Evolutionary conservation across 23 tunicate genomes (phyloP).

Genomic region (Styela clava): DNA sequence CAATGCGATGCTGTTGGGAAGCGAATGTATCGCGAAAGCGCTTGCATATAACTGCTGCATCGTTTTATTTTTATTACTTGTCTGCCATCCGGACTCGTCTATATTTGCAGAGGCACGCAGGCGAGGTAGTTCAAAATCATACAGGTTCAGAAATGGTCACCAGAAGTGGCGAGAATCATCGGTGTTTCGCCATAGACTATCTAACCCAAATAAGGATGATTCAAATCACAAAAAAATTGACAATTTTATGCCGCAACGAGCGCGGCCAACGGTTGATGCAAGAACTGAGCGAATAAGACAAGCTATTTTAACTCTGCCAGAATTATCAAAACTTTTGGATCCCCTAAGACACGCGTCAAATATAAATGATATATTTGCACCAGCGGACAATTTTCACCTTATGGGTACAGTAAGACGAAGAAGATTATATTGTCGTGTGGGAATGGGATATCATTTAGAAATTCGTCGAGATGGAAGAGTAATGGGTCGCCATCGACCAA

Average conservation of each 20-base stretch:
- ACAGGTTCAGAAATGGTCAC: conserved; percentile 1
- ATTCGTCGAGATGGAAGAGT: conserved; percentile 57
- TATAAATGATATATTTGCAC: conserved; percentile 9
- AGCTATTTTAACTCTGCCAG: background rate
- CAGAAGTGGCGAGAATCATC: background rate
- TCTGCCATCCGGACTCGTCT: background rate
- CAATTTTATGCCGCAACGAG: background rate
- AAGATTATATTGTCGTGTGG: conserved; percentile 72
- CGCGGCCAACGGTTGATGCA: background rate
- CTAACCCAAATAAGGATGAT: background rate
- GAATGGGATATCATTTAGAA: conserved; percentile 87
- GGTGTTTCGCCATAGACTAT: background rate
- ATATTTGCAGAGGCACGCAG: conserved; percentile 9
- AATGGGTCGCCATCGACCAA: conserved; percentile 47
- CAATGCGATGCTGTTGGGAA: conserved; percentile 15
- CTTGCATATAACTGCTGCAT: conserved; percentile 21
- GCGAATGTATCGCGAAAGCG: conserved; percentile 12
- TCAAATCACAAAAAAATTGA: background rate
- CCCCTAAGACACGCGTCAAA: background rate
- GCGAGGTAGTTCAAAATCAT: background rate
- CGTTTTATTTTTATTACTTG: conserved; percentile 15
- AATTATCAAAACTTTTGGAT: conserved; percentile 7
- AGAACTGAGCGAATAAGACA: conserved; percentile 15
- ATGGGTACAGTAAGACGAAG: conserved; percentile 36
- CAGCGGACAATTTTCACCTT: conserved; percentile 18